Evolutionary conservation across 2,888 invertebrate species (phyloP), one percentile per base, ranked within the genome.

Genomic region (Diadegma fenestrale): DNA sequence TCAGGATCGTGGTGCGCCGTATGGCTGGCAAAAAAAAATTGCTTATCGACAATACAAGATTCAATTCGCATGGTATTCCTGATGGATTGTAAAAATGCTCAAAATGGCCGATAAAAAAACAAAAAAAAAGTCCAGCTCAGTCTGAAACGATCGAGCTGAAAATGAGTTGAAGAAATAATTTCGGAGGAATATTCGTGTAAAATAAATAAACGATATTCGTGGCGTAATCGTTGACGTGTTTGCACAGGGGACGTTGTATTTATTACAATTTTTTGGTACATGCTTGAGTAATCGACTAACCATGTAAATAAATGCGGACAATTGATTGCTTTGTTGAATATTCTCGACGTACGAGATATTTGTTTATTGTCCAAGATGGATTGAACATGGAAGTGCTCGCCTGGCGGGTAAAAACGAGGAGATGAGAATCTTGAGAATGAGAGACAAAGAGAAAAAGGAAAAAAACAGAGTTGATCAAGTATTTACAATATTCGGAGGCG

Each of bases 201-300:
- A 4, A 43, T 58, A 30, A 80, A 83, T 87, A 85, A 83, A 83
- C 43, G 33, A 69, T 72, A 71, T 33, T 30, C 48, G 19, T 71
- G 43, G 71, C 2, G 10, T 8, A 58, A 14, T 58, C 14, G 26
- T 12, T 51, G 48, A 73, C 37, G 61, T 79, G n/a, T n/a, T n/a
- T 69, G 69, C 75, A 72, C 80, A 82, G 71, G 37, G 78, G 78
- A 82, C 71, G 79, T 87, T 71, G 77, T 19, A 80, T 80, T 84
- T 82, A 82, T 85, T 81, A 84, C 77, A 81, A 86, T 84, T 87
- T 89, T 84, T 87, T 84, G 85, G 84, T 88, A 89, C 88, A 89
- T 75, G 84, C 86, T 80, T 69, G 82, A 68, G 61, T 76, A 82
- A 76, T 76, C 79, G 82, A 80, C 54, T 73, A 76, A 82, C 58